Percentiles rank a stretch among this genome's conserved stretches.
Evolutionary conservation across 2,113 vertebrate genomes (phyloP).

Genomic region (Aldabrachelys gigantea): DNA sequence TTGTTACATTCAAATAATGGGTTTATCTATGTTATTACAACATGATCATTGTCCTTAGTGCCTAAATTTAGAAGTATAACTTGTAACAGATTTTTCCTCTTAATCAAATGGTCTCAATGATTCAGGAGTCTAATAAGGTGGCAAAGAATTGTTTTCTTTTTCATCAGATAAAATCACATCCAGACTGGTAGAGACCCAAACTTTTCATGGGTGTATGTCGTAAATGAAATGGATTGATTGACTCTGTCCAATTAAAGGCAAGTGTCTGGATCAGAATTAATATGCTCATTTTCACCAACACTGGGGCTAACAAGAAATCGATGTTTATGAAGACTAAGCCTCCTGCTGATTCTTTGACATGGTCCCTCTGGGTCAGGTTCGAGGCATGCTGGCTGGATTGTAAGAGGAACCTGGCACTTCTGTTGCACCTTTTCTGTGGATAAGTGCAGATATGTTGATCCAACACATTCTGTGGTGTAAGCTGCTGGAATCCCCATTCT

Average conservation of each 20-base stretch:
- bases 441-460: not conserved
- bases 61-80: not conserved
- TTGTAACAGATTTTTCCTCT: not conserved
- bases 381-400: not conserved
- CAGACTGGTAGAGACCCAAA: not conserved
- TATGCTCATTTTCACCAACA: not conserved
- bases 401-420: not conserved
- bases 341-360: not conserved
- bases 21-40: not conserved
- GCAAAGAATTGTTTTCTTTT: not conserved
- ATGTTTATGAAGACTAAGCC: not conserved
- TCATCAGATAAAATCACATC: not conserved
- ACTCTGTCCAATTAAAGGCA: not conserved
- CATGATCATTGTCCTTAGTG: not conserved
- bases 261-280: not conserved
- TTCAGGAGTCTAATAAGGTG: not conserved
- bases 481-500: not conserved
- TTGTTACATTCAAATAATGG: not conserved
- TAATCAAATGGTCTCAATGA: not conserved
- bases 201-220: not conserved
- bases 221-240: not conserved
- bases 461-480: not conserved
- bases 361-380: not conserved
- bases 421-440: not conserved
- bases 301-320: rapidly evolving